Evolutionary conservation across 2,888 invertebrate species (phyloP).

Genomic region (Cerceris rybyensis): DNA sequence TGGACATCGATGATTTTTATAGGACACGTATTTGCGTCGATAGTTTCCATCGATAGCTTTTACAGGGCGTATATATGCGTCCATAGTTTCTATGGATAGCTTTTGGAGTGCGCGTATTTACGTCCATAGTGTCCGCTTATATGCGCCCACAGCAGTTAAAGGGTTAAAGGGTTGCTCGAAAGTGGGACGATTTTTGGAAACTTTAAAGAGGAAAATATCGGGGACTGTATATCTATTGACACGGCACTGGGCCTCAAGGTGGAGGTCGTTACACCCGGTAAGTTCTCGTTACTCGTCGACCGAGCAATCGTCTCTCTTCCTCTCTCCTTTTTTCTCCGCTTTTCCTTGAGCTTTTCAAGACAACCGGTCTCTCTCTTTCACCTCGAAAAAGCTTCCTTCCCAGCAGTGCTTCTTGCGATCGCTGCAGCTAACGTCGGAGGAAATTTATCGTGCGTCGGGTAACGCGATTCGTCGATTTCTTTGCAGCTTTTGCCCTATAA

Average conservation of each 20-base stretch:
- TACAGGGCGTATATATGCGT: too few species aligned
- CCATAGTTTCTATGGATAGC: too few species aligned
- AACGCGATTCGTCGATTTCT: conserved; percentile 45
- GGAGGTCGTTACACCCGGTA: conserved; percentile 72
- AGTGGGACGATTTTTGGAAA: background rate
- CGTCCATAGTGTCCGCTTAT: too few species aligned
- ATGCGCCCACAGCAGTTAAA: too few species aligned
- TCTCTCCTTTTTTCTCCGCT: conserved; percentile 33
- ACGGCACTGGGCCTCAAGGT: conserved; percentile 60
- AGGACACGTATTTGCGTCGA: too few species aligned
- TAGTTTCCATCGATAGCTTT: too few species aligned
- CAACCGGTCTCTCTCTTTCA: conserved; percentile 29
- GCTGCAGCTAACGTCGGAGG: conserved; percentile 1
- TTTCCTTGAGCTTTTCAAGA: conserved; percentile 21
- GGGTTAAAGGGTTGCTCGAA: too few species aligned
- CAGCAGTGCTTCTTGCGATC: conserved; percentile 22
- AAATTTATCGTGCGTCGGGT: conserved; percentile 42
- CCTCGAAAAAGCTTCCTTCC: conserved; percentile 14
- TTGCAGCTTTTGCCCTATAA: background rate
- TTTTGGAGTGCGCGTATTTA: too few species aligned
- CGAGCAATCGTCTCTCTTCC: conserved; percentile 37
- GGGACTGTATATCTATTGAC: conserved; percentile 58
- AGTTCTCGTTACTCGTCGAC: conserved; percentile 62
- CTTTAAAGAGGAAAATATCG: background rate
- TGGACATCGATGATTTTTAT: too few species aligned